Conservation (phyloP, 92 coral and sea anemone species). For the Micromussa lordhowensis region DNA sequence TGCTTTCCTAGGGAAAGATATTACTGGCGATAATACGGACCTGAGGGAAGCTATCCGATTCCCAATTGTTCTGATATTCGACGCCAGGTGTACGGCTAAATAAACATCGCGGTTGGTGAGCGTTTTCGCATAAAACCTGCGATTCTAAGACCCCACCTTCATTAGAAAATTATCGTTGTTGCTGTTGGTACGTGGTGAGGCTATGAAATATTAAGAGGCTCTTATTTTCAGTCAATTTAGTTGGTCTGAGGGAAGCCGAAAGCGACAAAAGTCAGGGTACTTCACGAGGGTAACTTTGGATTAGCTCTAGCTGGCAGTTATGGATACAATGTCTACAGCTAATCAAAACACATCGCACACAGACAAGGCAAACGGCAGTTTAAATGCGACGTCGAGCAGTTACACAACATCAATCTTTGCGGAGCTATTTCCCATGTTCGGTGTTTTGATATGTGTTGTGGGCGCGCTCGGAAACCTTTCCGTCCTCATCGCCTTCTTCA, state of each 20-base stretch:
- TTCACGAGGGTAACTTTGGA: conserved; percentile 1
- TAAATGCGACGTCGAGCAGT: not conserved
- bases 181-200: conserved; percentile 3
- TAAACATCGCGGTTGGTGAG: conserved; percentile 41
- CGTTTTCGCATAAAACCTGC: conserved; percentile 14
- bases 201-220: not conserved
- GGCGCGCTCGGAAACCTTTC: conserved; percentile 72
- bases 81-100: conserved; percentile 42
- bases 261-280: not conserved
- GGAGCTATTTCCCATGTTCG: conserved; percentile 55
- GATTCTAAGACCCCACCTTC: conserved; percentile 18
- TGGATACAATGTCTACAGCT: conserved; percentile 17
- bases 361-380: conserved; percentile 21
- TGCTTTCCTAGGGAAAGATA: not conserved
- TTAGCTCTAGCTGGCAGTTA: conserved; percentile 6
- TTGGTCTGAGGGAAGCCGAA: not conserved
- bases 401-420: conserved; percentile 44
- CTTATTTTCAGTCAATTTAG: not conserved
- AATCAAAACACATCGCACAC: conserved; percentile 26
- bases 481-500: conserved; percentile 69
- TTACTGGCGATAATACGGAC: conserved; percentile 14
- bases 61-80: conserved; percentile 20
- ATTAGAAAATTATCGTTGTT: not conserved
- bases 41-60: conserved; percentile 32
- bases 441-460: conserved; percentile 52